Evolutionary conservation across 2,113 vertebrate genomes (phyloP), one percentile per base, ranked within the genome.

Genomic region (Chamaea fasciata): DNA sequence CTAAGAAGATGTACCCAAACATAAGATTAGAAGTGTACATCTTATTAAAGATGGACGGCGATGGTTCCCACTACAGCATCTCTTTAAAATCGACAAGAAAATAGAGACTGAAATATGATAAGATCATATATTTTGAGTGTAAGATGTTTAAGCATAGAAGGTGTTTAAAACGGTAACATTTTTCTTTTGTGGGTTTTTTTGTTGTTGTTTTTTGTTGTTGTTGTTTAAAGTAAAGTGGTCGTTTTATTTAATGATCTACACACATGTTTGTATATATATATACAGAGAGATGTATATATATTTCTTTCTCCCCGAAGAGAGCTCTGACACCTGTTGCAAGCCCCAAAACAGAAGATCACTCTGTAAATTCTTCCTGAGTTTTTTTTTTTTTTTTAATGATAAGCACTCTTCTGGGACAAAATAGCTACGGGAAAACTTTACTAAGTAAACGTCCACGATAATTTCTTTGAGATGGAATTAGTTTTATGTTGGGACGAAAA

Each of bases 271-370:
- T 42, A 1, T 21, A 3, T 19, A 5, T 35, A 2, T 19, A 18
- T 23, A 28, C 1, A n/a, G 33, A 57, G 55, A 57, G 10, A 30
- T 35, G 21, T 56, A 8, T 13, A 17, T 5, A 7, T 23, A 35
- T 23, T 17, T 37, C 13, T 30, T 22, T 71, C 6, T 19, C 7
- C 17, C 28, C 3, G 4, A 84, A 73, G 44, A 76, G 49, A 49
- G 16, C 20, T 78, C n/a, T 82, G 77, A 52, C 95, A 97, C 95
- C 95, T 97, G 92, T 53, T 92, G 20, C n/a, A 85, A 89, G 21
- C 28, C 42, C 17, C 39, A 31, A 49, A 65, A 11, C 9, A 26
- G 35, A 55, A 80, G 13, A 52, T 52, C 49, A 44, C 31, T 12
- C 27, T 33, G 23, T 22, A 75, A 53, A 62, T 9, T 21, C 1